Percentiles rank a stretch among this genome's conserved stretches.
phyloP scores from a whole-genome alignment of 2,113 vertebrate genomes.

The Cochlearius cochlearius region DNA sequence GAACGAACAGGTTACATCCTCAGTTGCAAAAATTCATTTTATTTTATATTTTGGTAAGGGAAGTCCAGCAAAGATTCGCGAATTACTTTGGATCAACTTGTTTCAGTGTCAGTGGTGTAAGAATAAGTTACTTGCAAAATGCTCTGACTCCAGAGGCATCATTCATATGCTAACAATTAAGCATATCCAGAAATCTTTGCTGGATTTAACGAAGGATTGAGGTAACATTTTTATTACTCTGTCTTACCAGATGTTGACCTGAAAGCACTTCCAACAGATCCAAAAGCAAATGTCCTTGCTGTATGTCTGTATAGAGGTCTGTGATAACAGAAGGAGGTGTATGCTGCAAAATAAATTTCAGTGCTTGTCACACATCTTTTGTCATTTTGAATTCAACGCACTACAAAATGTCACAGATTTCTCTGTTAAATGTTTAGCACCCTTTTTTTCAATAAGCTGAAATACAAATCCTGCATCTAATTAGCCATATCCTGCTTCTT shows the following conservation, averaged over 20 bases:
- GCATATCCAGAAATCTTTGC: not conserved
- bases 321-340: conserved; percentile 76
- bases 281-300: conserved; percentile 86
- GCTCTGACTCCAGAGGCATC: not conserved
- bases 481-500: not conserved
- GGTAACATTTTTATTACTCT: not conserved
- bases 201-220: not conserved
- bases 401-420: not conserved
- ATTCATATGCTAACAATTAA: not conserved
- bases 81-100: not conserved
- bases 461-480: not conserved
- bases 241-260: conserved; percentile 86
- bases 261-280: conserved; percentile 96
- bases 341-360: conserved; percentile 76
- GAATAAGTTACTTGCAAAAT: not conserved
- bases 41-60: not conserved
- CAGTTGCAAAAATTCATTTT: not conserved
- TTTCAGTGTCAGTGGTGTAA: not conserved
- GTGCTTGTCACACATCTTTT: not conserved
- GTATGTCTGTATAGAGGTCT: conserved; percentile 89
- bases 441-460: not conserved
- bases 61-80: not conserved
- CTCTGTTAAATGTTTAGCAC: not conserved
- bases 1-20: not conserved
- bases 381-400: not conserved